phyloP scores from a whole-genome alignment of 1,140 invertebrate species.

The Drosophila leontia region DNA sequence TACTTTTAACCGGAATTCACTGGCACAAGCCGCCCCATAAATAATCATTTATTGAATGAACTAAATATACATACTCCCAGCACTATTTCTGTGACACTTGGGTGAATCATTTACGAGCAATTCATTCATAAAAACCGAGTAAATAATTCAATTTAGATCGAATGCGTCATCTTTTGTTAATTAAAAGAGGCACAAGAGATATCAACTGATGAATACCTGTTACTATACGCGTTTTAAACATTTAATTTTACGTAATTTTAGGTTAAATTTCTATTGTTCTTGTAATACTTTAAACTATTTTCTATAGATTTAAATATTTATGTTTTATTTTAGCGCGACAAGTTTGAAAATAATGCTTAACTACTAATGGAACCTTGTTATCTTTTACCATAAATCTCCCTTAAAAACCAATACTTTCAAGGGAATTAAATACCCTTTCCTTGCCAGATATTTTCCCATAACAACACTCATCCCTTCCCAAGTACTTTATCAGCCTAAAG shows the following conservation, averaged over 20 bases:
- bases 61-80: slow-evolving; percentile 14
- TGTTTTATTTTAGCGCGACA: too few relatives aligned
- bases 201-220: slow-evolving; percentile 8
- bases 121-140: slow-evolving; percentile 61
- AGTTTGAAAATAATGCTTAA: too few relatives aligned
- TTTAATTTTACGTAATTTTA: background rate
- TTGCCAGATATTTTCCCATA: background rate
- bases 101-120: slow-evolving; percentile 42
- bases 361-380: background rate
- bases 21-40: slow-evolving; percentile 46
- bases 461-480: background rate
- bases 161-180: slow-evolving; percentile 52
- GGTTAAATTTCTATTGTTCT: background rate
- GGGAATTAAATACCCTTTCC: slow-evolving; percentile 7
- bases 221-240: background rate
- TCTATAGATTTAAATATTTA: background rate
- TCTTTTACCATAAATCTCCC: background rate
- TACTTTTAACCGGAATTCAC: slow-evolving; percentile 49
- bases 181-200: slow-evolving; percentile 21
- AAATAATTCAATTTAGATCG: slow-evolving; percentile 63
- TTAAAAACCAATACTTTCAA: background rate
- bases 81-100: slow-evolving; percentile 26
- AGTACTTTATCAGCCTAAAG: slow-evolving; percentile 1
- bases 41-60: slow-evolving; percentile 48
- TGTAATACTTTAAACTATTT: background rate